Evolutionary conservation across 2,797 vertebrate genomes (phyloP).

Genomic region (Hoplostethus atlanticus): DNA sequence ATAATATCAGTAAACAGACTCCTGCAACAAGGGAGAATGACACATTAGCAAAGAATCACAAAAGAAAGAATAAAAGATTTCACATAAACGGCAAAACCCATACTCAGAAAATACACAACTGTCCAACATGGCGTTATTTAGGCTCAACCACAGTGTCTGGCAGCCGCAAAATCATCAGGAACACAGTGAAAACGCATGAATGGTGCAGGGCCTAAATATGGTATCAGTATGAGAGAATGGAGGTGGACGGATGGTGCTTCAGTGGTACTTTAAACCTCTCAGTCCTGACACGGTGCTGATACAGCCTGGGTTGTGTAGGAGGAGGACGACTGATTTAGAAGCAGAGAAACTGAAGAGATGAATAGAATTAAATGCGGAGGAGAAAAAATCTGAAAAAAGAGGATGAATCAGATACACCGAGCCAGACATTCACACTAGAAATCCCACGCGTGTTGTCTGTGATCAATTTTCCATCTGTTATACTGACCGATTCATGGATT

Average conservation of each 20-base stretch:
- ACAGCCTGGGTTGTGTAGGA: constrained; percentile 69
- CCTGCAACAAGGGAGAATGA: constrained; percentile 39
- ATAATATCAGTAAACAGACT: constrained; percentile 26
- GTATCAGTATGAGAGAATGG: constrained; percentile 67
- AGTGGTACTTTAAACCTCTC: constrained; percentile 76
- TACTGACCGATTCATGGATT: constrained; percentile 74
- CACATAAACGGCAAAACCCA: constrained; percentile 18
- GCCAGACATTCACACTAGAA: constrained; percentile 79
- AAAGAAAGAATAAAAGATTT: constrained; percentile 20
- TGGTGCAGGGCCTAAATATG: constrained; percentile 71
- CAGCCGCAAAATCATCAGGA: constrained; percentile 23
- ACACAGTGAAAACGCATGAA: constrained; percentile 64
- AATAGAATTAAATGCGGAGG: constrained; percentile 76
- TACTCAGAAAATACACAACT: constrained; percentile 39
- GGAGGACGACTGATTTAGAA: constrained; percentile 81
- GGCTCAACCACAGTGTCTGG: constrained; percentile 43
- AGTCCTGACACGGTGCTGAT: constrained; percentile 52
- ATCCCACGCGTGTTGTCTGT: constrained; percentile 79
- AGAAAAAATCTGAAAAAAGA: constrained; percentile 60
- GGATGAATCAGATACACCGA: constrained; percentile 81
- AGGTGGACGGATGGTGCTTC: constrained; percentile 71
- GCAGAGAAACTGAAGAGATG: constrained; percentile 75
- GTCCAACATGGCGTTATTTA: constrained; percentile 26
- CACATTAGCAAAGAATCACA: neutral
- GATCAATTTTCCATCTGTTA: constrained; percentile 82